Evolutionary conservation across 2,797 vertebrate species (phyloP).

Genomic region (Echeneis naucrates): DNA sequence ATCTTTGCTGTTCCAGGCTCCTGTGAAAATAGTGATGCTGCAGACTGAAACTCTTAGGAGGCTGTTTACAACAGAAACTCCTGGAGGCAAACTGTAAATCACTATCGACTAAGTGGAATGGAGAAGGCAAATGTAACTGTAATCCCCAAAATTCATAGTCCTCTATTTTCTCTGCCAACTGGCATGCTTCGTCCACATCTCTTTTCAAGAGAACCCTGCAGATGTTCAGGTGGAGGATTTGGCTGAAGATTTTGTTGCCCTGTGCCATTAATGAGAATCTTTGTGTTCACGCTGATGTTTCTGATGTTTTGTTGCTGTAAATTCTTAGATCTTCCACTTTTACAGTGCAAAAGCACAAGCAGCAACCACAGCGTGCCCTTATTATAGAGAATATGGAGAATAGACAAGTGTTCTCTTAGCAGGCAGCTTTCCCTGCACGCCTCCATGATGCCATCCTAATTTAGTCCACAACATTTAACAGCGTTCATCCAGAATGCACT

Average conservation of each 20-base stretch:
- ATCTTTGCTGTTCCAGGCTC: conserved; percentile 24
- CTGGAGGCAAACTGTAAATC: conserved; percentile 46
- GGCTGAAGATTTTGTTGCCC: conserved; percentile 21
- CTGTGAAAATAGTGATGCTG: conserved; percentile 32
- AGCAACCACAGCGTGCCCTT: conserved; percentile 14
- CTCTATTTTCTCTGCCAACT: conserved; percentile 43
- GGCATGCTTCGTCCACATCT: conserved; percentile 35
- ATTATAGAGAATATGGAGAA: conserved; percentile 9
- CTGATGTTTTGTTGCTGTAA: conserved; percentile 24
- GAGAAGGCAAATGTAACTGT: conserved; percentile 48
- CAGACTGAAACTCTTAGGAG: conserved; percentile 36
- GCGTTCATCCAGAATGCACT: conserved; percentile 41
- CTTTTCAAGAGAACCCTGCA: conserved; percentile 14
- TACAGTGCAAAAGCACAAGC: not conserved
- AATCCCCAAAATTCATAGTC: conserved; percentile 55
- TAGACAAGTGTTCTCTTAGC: conserved; percentile 31
- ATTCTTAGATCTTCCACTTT: conserved; percentile 13
- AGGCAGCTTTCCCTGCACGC: conserved; percentile 37
- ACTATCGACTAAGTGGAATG: conserved; percentile 36
- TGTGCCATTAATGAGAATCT: conserved; percentile 16
- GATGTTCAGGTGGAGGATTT: conserved; percentile 23
- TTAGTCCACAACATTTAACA: conserved; percentile 56
- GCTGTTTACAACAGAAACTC: conserved; percentile 37
- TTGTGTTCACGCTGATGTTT: conserved; percentile 21
- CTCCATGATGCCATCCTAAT: conserved; percentile 55